Evolutionary conservation across 2,888 invertebrate species (phyloP).

Genomic region (Bimastos eiseni): DNA sequence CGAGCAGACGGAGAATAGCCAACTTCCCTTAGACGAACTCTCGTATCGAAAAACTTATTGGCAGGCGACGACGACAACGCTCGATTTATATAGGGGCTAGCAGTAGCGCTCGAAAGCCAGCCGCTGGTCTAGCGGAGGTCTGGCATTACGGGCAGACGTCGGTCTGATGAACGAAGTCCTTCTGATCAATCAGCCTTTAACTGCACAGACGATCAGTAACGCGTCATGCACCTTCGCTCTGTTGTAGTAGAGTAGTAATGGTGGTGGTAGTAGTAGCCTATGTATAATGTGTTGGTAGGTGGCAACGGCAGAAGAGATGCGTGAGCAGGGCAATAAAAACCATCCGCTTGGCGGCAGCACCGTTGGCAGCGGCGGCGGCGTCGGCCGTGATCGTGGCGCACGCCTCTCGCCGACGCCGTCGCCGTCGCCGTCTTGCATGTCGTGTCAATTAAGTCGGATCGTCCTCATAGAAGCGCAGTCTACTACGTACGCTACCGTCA

Average conservation of each 20-base stretch:
- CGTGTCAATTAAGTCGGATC: background rate
- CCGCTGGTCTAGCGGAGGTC: background rate
- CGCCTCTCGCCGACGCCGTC: background rate
- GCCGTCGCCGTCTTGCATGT: background rate
- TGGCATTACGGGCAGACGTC: background rate
- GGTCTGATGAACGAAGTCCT: background rate
- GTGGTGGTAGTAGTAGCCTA: background rate
- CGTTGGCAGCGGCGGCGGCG: background rate
- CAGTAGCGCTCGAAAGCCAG: background rate
- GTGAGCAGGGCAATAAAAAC: background rate
- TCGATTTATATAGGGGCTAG: background rate
- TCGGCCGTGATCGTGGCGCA: constrained; percentile 6
- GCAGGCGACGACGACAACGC: background rate
- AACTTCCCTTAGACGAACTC: background rate
- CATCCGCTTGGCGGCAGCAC: constrained; percentile 8
- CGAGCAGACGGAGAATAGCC: background rate
- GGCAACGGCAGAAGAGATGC: constrained; percentile 4
- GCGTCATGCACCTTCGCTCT: background rate
- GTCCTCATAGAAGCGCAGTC: background rate
- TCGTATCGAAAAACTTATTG: background rate
- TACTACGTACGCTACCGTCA: background rate
- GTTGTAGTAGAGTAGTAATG: background rate
- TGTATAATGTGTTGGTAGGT: background rate
- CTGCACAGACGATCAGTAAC: background rate
- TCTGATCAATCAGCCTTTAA: background rate